Evolutionary conservation across 2,797 vertebrate species (phyloP).

Genomic region (Centroberyx gerrardi): DNA sequence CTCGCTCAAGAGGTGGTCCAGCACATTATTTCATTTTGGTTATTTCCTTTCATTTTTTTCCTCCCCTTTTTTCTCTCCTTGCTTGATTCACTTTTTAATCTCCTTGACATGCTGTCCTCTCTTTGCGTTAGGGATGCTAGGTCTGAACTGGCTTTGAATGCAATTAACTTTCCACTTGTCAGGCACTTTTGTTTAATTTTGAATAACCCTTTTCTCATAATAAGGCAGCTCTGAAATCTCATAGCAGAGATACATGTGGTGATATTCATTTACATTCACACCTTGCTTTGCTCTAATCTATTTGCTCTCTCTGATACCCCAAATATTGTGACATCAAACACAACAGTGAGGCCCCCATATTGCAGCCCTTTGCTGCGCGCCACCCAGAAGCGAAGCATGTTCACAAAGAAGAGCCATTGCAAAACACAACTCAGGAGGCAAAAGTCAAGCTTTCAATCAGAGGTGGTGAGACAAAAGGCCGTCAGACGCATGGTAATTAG

Average conservation of each 20-base stretch:
- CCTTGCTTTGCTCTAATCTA: constrained; percentile 82
- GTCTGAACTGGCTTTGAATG: constrained; percentile 71
- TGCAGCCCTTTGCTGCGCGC: constrained; percentile 50
- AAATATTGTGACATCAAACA: constrained; percentile 87
- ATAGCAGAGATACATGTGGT: constrained; percentile 51
- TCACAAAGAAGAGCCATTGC: constrained; percentile 67
- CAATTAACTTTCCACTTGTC: constrained; percentile 82
- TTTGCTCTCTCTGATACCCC: constrained; percentile 79
- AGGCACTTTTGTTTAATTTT: constrained; percentile 79
- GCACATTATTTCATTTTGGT: constrained; percentile 89
- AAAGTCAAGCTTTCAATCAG: constrained; percentile 77
- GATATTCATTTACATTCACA: constrained; percentile 79
- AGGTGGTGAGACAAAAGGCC: constrained; percentile 74
- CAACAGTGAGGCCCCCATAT: constrained; percentile 75
- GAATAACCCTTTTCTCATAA: constrained; percentile 72
- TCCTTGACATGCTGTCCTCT: constrained; percentile 83
- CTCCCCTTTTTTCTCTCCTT: constrained; percentile 68
- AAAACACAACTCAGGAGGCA: constrained; percentile 61
- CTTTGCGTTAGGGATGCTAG: constrained; percentile 68
- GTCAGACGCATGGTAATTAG: constrained; percentile 80
- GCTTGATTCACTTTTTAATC: constrained; percentile 82
- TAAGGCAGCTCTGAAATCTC: constrained; percentile 61
- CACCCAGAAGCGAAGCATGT: constrained; percentile 59
- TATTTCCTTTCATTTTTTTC: constrained; percentile 84
- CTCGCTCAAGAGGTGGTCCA: constrained; percentile 88